Percentiles rank a stretch among this genome's conserved stretches.
Conservation (phyloP, 2,888 invertebrate genomes). For the Eurois occulta region DNA sequence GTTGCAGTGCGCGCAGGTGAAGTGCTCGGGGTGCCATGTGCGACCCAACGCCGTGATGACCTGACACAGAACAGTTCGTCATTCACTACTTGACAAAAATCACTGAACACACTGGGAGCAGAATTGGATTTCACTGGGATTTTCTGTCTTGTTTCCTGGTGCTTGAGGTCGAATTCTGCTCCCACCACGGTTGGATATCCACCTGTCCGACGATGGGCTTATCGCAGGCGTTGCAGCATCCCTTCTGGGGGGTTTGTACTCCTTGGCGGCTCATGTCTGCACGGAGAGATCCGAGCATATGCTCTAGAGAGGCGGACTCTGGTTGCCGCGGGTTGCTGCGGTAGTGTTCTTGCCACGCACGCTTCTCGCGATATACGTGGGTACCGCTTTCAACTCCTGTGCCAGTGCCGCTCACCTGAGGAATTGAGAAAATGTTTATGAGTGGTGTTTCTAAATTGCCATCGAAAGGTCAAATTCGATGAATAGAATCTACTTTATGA, state of each 20-base stretch:
- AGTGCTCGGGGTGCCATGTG: constrained; percentile 99
- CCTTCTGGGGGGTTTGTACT: constrained; percentile 99
- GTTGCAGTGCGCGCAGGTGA: constrained; percentile 99
- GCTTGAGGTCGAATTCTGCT: constrained; percentile 50
- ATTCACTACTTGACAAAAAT: constrained; percentile 63
- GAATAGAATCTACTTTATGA: neutral
- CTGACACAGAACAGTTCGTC: constrained; percentile 77
- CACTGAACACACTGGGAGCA: constrained; percentile 52
- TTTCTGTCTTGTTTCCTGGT: constrained; percentile 22
- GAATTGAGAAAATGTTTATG: constrained; percentile 39
- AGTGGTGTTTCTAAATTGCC: constrained; percentile 44
- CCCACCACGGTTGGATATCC: constrained; percentile 61
- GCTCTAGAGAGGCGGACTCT: constrained; percentile 91
- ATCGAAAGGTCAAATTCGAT: constrained; percentile 12
- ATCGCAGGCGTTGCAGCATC: constrained; percentile 99
- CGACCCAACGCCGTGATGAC: constrained; percentile 99
- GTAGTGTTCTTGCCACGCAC: constrained; percentile 89
- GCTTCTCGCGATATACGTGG: constrained; percentile 92
- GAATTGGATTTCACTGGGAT: constrained; percentile 48
- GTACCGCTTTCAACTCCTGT: constrained; percentile 86
- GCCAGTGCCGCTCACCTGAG: constrained; percentile 85
- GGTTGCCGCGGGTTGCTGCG: constrained; percentile 90
- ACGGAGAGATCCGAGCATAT: constrained; percentile 98
- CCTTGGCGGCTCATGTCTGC: constrained; percentile 99
- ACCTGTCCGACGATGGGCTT: constrained; percentile 99